phyloP scores from a whole-genome alignment of 2,888 invertebrate species.

The Sphaerophoria rueppellii region DNA sequence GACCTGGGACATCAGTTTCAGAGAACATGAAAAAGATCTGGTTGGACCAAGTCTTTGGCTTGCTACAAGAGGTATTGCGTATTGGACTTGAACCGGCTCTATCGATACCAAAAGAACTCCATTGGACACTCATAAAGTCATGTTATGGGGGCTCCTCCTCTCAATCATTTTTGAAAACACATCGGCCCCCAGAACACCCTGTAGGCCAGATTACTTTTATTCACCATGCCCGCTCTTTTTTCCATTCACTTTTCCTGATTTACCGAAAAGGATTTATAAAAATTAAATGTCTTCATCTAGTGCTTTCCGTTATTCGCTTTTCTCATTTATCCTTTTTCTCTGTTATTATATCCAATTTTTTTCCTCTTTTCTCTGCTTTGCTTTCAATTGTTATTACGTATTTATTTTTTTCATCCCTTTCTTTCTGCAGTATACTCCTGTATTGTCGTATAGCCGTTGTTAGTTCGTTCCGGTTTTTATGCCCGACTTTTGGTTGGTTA shows the following conservation, averaged over 20 bases:
- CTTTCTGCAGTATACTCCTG: neutral
- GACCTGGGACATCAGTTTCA: too few species aligned
- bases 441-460: neutral
- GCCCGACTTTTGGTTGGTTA: neutral
- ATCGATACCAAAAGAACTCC: too few species aligned
- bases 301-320: conserved; percentile 38
- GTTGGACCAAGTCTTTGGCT: too few species aligned
- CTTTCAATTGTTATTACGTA: conserved; percentile 25
- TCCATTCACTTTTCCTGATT: conserved; percentile 51
- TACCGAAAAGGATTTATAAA: conserved; percentile 61
- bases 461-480: neutral
- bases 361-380: neutral
- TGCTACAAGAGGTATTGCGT: too few species aligned
- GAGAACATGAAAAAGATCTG: too few species aligned
- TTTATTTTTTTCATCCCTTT: neutral
- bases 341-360: conserved; percentile 4
- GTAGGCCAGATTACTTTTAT: too few species aligned
- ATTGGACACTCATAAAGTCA: too few species aligned
- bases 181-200: too few species aligned
- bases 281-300: conserved; percentile 63
- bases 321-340: conserved; percentile 15
- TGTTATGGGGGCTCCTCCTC: too few species aligned
- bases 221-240: neutral
- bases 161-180: too few species aligned
- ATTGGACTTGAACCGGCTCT: too few species aligned